Conservation (phyloP, 2,888 invertebrate genomes). For the Caenorhabditis auriculariae region DNA sequence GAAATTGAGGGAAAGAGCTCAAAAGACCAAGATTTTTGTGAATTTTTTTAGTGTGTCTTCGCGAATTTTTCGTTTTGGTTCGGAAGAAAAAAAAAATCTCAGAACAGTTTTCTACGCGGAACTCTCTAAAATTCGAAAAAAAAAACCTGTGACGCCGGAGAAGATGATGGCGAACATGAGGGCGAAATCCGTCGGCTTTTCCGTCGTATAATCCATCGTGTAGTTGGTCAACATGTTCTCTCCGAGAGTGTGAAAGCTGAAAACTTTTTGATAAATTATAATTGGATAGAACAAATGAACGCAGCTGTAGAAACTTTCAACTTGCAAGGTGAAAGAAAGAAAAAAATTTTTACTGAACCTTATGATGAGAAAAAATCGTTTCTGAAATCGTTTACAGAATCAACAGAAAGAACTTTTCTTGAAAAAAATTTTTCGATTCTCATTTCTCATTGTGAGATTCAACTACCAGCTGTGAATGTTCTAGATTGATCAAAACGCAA, state of each 20-base stretch:
- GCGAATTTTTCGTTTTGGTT: background rate
- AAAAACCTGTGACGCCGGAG: conserved; percentile 89
- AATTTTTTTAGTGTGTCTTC: background rate
- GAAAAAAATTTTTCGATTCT: too few species aligned
- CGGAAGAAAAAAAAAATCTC: background rate
- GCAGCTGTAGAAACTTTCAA: too few species aligned
- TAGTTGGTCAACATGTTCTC: conserved; percentile 73
- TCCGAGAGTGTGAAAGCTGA: conserved; percentile 71
- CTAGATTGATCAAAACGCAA: too few species aligned
- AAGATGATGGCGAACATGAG: conserved; percentile 96
- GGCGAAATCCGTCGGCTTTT: conserved; percentile 79
- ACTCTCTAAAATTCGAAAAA: background rate
- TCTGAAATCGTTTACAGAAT: too few species aligned
- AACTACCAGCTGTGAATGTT: too few species aligned
- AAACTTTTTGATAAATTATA: conserved; percentile 5
- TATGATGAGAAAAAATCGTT: too few species aligned
- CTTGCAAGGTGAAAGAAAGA: too few species aligned
- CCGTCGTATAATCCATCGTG: conserved; percentile 77
- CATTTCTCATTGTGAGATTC: too few species aligned
- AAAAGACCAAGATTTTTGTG: background rate
- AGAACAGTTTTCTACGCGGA: background rate
- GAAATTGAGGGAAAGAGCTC: background rate
- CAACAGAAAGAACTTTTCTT: too few species aligned
- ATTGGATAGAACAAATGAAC: conserved; percentile 12
- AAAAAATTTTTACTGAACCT: too few species aligned